A percentile compares a stretch with the other conserved stretches of the same genome.
These are phyloP conservation scores for Phyllotis vaccarum DNA, from an alignment of 2,797 vertebrate species.

Conservation along the genomic window DNA sequence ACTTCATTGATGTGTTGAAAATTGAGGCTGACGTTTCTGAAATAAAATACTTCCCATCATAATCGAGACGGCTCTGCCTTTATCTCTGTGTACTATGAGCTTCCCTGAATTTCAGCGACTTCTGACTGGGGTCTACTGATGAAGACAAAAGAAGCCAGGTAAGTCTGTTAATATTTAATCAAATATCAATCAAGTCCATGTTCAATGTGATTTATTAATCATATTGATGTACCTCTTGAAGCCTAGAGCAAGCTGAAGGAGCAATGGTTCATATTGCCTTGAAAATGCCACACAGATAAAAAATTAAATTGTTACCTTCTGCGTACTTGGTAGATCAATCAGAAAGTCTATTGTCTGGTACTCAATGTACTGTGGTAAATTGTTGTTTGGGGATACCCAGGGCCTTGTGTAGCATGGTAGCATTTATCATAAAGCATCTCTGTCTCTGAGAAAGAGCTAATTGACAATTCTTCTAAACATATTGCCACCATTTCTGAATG, in stretches of 20 bases:
- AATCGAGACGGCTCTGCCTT: slow-evolving; percentile 41
- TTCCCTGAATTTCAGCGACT: not conserved
- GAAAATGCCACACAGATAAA: slow-evolving; percentile 60
- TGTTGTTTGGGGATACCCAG: slow-evolving; percentile 50
- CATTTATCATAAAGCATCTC: not conserved
- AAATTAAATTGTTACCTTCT: slow-evolving; percentile 64
- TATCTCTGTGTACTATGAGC: not conserved
- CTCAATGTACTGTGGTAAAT: not conserved
- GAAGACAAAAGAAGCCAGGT: slow-evolving; percentile 44
- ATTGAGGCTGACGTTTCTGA: slow-evolving; percentile 61
- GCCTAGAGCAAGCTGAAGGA: slow-evolving; percentile 64
- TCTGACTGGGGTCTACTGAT: slow-evolving; percentile 28
- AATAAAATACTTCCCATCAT: slow-evolving; percentile 61
- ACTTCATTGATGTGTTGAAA: not conserved
- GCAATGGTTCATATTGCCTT: slow-evolving; percentile 38
- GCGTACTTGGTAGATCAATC: slow-evolving; percentile 64
- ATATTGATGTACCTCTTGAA: slow-evolving; percentile 58
- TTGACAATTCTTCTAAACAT: slow-evolving; percentile 47
- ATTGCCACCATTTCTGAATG: slow-evolving; percentile 16
- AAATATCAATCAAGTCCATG: slow-evolving; percentile 63
- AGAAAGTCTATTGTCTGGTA: not conserved
- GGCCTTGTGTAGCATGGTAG: not conserved
- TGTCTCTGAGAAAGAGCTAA: not conserved
- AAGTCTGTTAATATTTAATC: slow-evolving; percentile 53
- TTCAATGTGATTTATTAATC: slow-evolving; percentile 66